Conservation (phyloP, 2,888 invertebrate species). For the Sicus ferrugineus region DNA sequence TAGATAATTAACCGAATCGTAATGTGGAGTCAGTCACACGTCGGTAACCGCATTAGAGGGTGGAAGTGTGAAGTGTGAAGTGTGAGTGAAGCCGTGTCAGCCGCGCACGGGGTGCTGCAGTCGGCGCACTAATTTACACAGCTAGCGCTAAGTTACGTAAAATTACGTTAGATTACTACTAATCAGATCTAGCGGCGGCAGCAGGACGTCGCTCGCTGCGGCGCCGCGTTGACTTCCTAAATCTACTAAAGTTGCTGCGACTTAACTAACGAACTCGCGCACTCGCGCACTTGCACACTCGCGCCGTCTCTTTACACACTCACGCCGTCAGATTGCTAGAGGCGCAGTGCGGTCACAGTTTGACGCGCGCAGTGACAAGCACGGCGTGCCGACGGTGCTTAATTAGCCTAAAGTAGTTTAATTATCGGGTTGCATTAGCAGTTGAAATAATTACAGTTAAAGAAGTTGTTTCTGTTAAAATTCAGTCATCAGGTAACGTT, state of each 20-base stretch:
- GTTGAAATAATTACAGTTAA: slow-evolving; percentile 24
- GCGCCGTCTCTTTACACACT: no score
- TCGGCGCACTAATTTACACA: slow-evolving; percentile 3
- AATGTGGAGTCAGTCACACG: neutral
- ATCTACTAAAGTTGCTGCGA: neutral
- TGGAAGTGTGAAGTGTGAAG: slow-evolving; percentile 27
- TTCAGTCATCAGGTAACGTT: slow-evolving; percentile 66
- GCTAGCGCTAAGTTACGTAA: neutral
- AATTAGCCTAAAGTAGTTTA: slow-evolving; percentile 9
- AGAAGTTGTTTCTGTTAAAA: slow-evolving; percentile 48
- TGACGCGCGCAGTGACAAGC: slow-evolving; percentile 16
- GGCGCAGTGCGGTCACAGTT: neutral
- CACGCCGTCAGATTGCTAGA: neutral
- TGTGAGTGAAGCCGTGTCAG: slow-evolving; percentile 16
- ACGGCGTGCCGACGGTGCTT: neutral
- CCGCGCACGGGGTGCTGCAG: neutral
- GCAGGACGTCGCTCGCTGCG: neutral
- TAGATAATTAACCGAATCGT: neutral
- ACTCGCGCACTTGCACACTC: no score
- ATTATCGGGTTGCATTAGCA: neutral
- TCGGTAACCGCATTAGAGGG: slow-evolving; percentile 1
- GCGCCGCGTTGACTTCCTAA: neutral
- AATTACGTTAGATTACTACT: neutral
- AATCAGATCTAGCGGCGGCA: neutral
- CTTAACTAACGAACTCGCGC: no score